Evolutionary conservation across 2,888 invertebrate genomes (phyloP).

Genomic region (Eudasyphora cyanicolor): DNA sequence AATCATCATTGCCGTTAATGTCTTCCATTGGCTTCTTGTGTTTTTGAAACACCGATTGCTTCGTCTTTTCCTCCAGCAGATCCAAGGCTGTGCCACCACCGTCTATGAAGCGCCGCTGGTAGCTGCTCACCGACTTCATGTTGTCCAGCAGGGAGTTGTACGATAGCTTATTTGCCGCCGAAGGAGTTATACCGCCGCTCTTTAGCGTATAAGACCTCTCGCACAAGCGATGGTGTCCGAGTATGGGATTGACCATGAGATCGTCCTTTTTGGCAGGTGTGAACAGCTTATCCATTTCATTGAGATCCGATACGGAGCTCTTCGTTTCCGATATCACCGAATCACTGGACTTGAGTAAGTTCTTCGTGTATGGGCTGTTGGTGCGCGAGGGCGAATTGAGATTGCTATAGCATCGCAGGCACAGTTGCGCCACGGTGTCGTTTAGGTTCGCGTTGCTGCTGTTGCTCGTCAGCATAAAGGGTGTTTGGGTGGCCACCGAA

Average conservation of each 20-base stretch:
- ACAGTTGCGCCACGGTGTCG: constrained; percentile 79
- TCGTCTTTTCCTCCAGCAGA: constrained; percentile 68
- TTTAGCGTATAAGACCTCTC: constrained; percentile 78
- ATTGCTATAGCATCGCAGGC: constrained; percentile 84
- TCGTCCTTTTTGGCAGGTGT: constrained; percentile 79
- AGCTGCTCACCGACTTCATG: constrained; percentile 68
- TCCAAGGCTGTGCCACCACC: constrained; percentile 77
- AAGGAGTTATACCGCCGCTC: constrained; percentile 35
- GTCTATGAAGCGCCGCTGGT: constrained; percentile 74
- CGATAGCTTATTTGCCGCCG: constrained; percentile 51
- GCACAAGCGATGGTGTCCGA: constrained; percentile 84
- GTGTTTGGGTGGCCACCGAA: constrained; percentile 85
- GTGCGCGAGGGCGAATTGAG: constrained; percentile 80
- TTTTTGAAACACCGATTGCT: constrained; percentile 44
- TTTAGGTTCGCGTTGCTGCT: constrained; percentile 66
- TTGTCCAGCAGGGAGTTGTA: constrained; percentile 69
- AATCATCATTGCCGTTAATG: constrained; percentile 66
- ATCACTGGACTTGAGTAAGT: constrained; percentile 79
- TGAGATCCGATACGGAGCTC: constrained; percentile 79
- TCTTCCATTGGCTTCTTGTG: constrained; percentile 21
- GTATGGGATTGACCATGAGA: constrained; percentile 80
- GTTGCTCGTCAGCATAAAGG: constrained; percentile 65
- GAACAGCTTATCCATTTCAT: constrained; percentile 78
- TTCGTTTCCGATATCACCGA: constrained; percentile 80
- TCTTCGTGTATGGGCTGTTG: constrained; percentile 79